These are phyloP conservation scores for Chloroclystis v-ata DNA, from an alignment of 2,888 invertebrate species.

Conservation along the genomic window DNA sequence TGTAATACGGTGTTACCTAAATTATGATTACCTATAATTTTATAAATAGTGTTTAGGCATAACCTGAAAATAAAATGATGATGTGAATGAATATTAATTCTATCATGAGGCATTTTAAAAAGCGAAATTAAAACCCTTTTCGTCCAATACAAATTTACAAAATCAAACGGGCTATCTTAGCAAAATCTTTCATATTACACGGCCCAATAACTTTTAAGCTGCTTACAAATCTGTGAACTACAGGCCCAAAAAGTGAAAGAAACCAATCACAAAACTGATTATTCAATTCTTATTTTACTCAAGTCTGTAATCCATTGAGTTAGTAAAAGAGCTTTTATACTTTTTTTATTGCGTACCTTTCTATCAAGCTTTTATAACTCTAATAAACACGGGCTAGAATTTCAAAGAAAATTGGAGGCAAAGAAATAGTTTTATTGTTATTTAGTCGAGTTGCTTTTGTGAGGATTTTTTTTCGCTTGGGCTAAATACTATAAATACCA, in stretches of 20 bases:
- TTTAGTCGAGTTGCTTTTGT: background rate
- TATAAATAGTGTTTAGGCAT: no score
- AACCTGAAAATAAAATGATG: no score
- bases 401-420: slow-evolving; percentile 19
- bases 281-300: slow-evolving; percentile 15
- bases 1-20: no score
- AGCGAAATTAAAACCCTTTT: background rate
- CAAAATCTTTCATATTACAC: slow-evolving; percentile 2
- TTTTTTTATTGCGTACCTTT: slow-evolving; percentile 28
- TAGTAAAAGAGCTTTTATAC: slow-evolving; percentile 24
- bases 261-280: slow-evolving; percentile 14
- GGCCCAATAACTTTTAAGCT: slow-evolving; percentile 9
- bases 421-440: slow-evolving; percentile 5
- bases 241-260: slow-evolving; percentile 1
- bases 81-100: no score
- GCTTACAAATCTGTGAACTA: slow-evolving; percentile 15
- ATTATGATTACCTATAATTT: no score
- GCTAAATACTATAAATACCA: no score
- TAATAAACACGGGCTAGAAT: slow-evolving; percentile 22
- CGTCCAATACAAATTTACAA: background rate
- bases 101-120: no score
- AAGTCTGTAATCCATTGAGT: slow-evolving; percentile 19
- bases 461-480: background rate
- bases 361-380: slow-evolving; percentile 28
- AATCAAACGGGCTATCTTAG: background rate